These are phyloP conservation scores for Sebastes iracundus DNA, from an alignment of 2,797 vertebrate species.

Conservation along the genomic window DNA sequence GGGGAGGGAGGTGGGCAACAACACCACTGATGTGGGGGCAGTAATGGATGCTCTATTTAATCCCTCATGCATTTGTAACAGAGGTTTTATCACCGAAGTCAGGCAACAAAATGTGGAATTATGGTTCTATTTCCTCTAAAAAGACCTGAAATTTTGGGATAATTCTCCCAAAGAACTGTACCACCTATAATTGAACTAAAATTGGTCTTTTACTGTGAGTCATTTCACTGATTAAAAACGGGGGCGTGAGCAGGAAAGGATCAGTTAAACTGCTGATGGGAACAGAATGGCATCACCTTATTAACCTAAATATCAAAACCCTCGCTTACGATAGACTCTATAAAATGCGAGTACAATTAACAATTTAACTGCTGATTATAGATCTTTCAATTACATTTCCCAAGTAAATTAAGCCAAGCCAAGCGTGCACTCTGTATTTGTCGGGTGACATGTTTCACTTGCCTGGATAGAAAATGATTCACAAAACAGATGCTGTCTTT, in stretches of 20 bases:
- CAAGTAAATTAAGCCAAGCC: background rate
- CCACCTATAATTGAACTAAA: background rate
- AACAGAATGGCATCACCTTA: conserved; percentile 11
- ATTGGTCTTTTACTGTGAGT: background rate
- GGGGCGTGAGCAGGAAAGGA: background rate
- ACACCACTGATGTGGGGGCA: conserved; percentile 14
- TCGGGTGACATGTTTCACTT: background rate
- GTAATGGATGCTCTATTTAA: conserved; percentile 51
- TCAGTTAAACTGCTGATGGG: background rate
- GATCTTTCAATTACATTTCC: background rate
- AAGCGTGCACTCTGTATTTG: background rate
- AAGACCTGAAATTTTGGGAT: background rate
- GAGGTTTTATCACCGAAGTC: conserved; percentile 31
- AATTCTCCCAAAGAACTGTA: background rate
- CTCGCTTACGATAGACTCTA: background rate
- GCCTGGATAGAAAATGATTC: background rate
- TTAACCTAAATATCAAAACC: conserved; percentile 55
- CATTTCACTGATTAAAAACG: conserved; percentile 52
- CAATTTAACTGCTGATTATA: background rate
- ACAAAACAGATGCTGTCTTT: background rate
- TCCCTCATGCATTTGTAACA: conserved; percentile 29
- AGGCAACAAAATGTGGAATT: conserved; percentile 11
- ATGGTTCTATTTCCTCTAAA: background rate
- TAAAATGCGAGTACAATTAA: conserved; percentile 1
- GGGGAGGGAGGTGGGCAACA: conserved; percentile 41